Conservation (phyloP, 53 echinoderm and acorn worm genomes). For the Holothuria scabra region DNA sequence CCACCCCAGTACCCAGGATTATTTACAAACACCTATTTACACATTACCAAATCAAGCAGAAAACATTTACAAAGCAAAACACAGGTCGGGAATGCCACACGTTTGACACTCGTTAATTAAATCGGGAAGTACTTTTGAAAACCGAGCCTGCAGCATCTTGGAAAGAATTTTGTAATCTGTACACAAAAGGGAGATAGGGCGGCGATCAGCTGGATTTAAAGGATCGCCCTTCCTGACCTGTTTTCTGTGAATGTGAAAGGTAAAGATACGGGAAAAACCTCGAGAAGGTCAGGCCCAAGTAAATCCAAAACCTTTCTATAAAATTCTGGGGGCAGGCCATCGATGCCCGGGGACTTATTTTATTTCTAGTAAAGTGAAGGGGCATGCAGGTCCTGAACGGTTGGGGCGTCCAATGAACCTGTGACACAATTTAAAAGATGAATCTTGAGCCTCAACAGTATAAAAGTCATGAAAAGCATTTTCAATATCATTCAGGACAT, state of each 20-base stretch:
- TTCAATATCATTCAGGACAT: too few relatives aligned
- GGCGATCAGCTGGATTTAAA: constrained; percentile 25
- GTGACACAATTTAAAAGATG: neutral
- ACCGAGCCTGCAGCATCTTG: constrained; percentile 52
- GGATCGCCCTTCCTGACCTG: constrained; percentile 56
- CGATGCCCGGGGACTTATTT: constrained; percentile 54
- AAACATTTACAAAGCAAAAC: too few relatives aligned
- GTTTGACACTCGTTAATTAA: constrained; percentile 51
- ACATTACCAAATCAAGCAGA: too few relatives aligned
- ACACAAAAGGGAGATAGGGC: constrained; percentile 59
- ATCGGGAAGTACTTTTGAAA: constrained; percentile 19
- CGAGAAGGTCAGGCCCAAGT: constrained; percentile 44
- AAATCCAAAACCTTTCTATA: constrained; percentile 46
- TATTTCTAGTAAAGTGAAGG: constrained; percentile 20
- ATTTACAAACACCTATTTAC: too few relatives aligned
- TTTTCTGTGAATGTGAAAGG: constrained; percentile 45
- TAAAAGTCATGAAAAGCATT: neutral
- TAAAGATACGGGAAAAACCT: too few relatives aligned
- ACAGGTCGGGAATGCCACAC: constrained; percentile 66
- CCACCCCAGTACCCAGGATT: too few relatives aligned
- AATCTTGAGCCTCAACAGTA: neutral
- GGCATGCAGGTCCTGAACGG: neutral
- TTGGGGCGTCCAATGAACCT: too few relatives aligned
- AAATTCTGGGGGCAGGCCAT: constrained; percentile 63
- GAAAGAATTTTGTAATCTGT: constrained; percentile 75